These are phyloP conservation scores for Narcine bancroftii DNA, from an alignment of 2,113 vertebrate genomes.

Conservation along the genomic window DNA sequence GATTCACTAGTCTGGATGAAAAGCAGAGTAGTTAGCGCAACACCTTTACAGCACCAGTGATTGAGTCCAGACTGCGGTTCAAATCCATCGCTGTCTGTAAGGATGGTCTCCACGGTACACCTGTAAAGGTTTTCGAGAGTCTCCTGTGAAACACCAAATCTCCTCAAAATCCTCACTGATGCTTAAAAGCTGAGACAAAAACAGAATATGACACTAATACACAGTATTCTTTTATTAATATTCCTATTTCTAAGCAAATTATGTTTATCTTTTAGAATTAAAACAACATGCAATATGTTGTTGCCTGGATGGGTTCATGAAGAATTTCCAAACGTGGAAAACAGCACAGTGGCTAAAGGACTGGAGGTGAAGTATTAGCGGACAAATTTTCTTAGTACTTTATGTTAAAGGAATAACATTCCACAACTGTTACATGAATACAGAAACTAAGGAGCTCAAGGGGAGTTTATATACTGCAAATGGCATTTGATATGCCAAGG, in stretches of 20 bases:
- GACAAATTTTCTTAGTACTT: not conserved
- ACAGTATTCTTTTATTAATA: not conserved
- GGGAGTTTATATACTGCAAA: not conserved
- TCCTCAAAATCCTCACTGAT: no score
- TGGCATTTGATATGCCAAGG: not conserved
- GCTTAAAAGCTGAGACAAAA: no score
- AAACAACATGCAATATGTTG: slow-evolving; percentile 40
- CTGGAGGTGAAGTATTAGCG: slow-evolving; percentile 54
- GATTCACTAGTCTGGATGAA: no score
- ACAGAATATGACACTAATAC: no score
- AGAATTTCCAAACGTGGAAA: slow-evolving; percentile 54
- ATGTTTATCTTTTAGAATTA: slow-evolving; percentile 47
- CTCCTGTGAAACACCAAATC: no score
- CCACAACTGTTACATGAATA: not conserved
- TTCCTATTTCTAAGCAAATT: not conserved
- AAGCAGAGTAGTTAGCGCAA: no score
- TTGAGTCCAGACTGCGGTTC: no score
- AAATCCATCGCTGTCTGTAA: no score
- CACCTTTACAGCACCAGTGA: no score
- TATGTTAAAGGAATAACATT: not conserved
- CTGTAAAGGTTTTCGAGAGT: no score
- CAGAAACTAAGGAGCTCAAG: not conserved
- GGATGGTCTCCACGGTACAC: no score
- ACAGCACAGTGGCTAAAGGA: slow-evolving; percentile 50
- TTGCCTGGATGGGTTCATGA: slow-evolving; percentile 55